A percentile compares a stretch with the other conserved stretches of the same genome.
Evolutionary conservation across 35 echinoderm and acorn worm species (phyloP).

Genomic region (Ptychodera flava): DNA sequence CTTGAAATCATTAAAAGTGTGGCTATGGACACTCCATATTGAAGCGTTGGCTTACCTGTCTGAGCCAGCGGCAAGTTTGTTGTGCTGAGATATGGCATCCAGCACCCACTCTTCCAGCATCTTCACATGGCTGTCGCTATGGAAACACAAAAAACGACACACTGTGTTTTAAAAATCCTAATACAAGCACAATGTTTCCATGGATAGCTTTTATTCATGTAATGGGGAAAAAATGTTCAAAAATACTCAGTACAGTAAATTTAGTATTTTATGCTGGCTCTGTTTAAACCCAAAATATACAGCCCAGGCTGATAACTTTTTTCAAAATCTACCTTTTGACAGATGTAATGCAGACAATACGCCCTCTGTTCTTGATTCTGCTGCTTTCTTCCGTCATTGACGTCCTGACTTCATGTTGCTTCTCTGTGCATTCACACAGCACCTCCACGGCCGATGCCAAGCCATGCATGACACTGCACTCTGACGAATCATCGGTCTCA

Average conservation of each 20-base stretch:
- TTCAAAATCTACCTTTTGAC: constrained; percentile 63
- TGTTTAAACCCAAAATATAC: too few relatives aligned
- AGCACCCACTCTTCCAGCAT: constrained; percentile 48
- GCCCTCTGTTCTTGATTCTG: constrained; percentile 46
- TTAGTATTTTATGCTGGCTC: too few relatives aligned
- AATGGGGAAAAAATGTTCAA: too few relatives aligned
- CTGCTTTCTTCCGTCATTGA: constrained; percentile 21
- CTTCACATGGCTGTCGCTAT: constrained; percentile 44
- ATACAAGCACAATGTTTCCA: too few relatives aligned
- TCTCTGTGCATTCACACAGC: constrained; percentile 50
- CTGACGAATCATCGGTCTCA: neutral
- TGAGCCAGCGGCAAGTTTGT: constrained; percentile 34
- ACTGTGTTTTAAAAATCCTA: too few relatives aligned
- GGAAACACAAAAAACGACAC: neutral
- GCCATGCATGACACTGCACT: constrained; percentile 58
- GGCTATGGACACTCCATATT: too few relatives aligned
- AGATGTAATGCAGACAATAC: constrained; percentile 78
- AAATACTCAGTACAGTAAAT: too few relatives aligned
- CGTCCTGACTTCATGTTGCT: constrained; percentile 49
- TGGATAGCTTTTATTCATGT: too few relatives aligned
- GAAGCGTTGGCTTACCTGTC: constrained; percentile 51
- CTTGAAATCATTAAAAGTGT: too few relatives aligned
- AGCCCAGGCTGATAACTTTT: too few relatives aligned
- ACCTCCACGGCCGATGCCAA: constrained; percentile 57
- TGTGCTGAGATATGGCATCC: constrained; percentile 57